Conservation (phyloP, 2,888 invertebrate genomes). For the Leptothorax acervorum region DNA sequence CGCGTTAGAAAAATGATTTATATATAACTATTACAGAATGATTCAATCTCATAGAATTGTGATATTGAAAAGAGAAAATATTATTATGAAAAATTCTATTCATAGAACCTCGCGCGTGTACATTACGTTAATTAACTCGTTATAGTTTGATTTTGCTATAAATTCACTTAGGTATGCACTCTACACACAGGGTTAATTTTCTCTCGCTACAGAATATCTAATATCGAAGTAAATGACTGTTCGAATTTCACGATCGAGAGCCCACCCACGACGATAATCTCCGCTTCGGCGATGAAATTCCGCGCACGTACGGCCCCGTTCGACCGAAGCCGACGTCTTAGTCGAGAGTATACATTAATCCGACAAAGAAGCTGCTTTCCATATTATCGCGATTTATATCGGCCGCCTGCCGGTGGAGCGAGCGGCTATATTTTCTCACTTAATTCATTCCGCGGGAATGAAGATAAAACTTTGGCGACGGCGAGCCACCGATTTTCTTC, state of each 20-base stretch:
- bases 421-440: conserved; percentile 52
- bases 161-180: conserved; percentile 26
- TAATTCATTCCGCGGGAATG: conserved; percentile 48
- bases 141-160: not conserved
- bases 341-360: conserved; percentile 51
- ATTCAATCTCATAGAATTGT: not conserved
- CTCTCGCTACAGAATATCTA: conserved; percentile 29
- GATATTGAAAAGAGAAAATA: not conserved
- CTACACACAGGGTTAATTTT: conserved; percentile 17
- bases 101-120: not conserved
- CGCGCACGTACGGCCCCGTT: conserved; percentile 42
- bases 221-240: conserved; percentile 46
- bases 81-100: not conserved
- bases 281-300: conserved; percentile 42
- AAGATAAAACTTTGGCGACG: conserved; percentile 49
- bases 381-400: conserved; percentile 56
- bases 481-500: conserved; percentile 38
- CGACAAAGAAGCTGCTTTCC: conserved; percentile 56
- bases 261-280: conserved; percentile 40
- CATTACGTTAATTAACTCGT: not conserved
- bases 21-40: not conserved
- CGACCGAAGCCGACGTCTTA: conserved; percentile 44
- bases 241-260: conserved; percentile 52
- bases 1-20: not conserved
- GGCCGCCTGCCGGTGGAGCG: conserved; percentile 12